Evolutionary conservation across 1,140 invertebrate genomes (phyloP).

Genomic region (Heliconius congener): DNA sequence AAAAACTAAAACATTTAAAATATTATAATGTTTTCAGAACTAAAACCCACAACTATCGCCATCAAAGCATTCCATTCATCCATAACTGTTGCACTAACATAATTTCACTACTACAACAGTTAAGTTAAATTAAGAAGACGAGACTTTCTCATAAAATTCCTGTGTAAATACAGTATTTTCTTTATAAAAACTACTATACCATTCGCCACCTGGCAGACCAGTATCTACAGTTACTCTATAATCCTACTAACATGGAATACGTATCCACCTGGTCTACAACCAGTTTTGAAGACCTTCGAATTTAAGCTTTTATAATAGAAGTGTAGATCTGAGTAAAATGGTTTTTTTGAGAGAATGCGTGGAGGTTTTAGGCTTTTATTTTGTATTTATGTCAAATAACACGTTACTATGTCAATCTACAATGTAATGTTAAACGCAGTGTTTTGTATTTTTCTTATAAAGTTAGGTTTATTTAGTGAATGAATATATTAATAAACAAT

Average conservation of each 20-base stretch:
- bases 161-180: slow-evolving; percentile 16
- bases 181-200: slow-evolving; percentile 24
- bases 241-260: slow-evolving; percentile 69
- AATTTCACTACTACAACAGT: neutral
- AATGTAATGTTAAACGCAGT: neutral
- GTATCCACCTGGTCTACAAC: slow-evolving; percentile 49
- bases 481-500: too few relatives aligned
- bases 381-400: neutral
- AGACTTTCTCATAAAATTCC: slow-evolving; percentile 6
- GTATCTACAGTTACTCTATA: slow-evolving; percentile 56
- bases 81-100: neutral
- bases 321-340: slow-evolving; percentile 9
- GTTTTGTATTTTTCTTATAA: neutral
- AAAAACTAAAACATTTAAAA: too few relatives aligned
- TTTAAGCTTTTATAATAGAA: slow-evolving; percentile 20
- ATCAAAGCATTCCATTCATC: neutral
- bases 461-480: too few relatives aligned
- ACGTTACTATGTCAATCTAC: neutral
- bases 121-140: slow-evolving; percentile 2
- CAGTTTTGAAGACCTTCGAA: slow-evolving; percentile 25
- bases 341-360: neutral
- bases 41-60: too few relatives aligned
- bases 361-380: neutral
- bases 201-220: slow-evolving; percentile 55
- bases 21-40: too few relatives aligned